Conservation (phyloP, 2,113 vertebrate species). For the Gila orcuttii region DNA sequence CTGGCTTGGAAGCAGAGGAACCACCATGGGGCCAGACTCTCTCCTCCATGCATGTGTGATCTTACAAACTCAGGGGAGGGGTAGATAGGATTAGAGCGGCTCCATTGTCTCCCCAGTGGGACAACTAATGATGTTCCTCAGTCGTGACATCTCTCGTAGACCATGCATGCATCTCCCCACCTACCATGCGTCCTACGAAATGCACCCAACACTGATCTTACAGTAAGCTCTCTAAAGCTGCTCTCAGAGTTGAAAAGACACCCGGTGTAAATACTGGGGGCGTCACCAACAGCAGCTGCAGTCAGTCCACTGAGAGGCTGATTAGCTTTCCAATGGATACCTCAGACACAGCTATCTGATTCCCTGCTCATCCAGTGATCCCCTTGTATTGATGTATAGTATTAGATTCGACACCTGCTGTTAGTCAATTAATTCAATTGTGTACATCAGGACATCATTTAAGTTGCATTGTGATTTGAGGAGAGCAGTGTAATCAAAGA, state of each 20-base stretch:
- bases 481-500: slow-evolving; percentile 51
- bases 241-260: slow-evolving; percentile 58
- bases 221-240: slow-evolving; percentile 58
- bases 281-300: slow-evolving; percentile 54
- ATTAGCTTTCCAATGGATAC: slow-evolving; percentile 55
- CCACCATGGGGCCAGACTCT: slow-evolving; percentile 35
- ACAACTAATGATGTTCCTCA: slow-evolving; percentile 58
- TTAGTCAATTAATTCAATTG: slow-evolving; percentile 58
- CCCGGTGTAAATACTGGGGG: slow-evolving; percentile 49
- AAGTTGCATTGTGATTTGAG: slow-evolving; percentile 45
- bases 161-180: slow-evolving; percentile 44
- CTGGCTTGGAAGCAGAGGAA: slow-evolving; percentile 6
- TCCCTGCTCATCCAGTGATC: slow-evolving; percentile 49
- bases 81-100: slow-evolving; percentile 53
- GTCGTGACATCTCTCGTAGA: slow-evolving; percentile 51
- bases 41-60: slow-evolving; percentile 54
- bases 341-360: slow-evolving; percentile 42
- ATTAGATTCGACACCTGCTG: slow-evolving; percentile 58
- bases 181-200: slow-evolving; percentile 42
- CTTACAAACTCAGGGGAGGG: slow-evolving; percentile 57
- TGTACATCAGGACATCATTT: slow-evolving; percentile 49
- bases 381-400: slow-evolving; percentile 50
- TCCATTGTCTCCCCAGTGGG: slow-evolving; percentile 55
- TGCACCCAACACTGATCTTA: slow-evolving; percentile 54
- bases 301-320: slow-evolving; percentile 50